Evolutionary conservation across 2,888 invertebrate species (phyloP).

Genomic region (Operophtera brumata): DNA sequence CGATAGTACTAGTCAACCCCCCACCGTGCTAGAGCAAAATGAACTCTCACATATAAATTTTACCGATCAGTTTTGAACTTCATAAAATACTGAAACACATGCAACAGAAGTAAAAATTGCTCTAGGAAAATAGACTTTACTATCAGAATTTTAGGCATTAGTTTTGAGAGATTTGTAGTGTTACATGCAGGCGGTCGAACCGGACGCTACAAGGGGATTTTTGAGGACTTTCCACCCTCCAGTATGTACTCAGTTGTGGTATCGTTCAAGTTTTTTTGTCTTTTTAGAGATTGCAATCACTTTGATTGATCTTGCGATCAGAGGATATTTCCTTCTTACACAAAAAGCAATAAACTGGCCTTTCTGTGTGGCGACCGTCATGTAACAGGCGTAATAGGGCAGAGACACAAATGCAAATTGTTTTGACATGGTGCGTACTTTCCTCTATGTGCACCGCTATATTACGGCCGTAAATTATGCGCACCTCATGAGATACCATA

Average conservation of each 20-base stretch:
- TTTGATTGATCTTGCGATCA: conserved; percentile 17
- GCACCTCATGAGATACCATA: too few relatives aligned
- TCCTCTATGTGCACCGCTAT: too few relatives aligned
- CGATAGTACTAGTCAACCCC: conserved; percentile 14
- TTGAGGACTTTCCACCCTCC: conserved; percentile 35
- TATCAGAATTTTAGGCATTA: neutral
- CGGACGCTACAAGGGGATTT: conserved; percentile 47
- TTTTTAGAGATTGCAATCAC: conserved; percentile 20
- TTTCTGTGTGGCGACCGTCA: too few relatives aligned
- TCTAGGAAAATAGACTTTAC: conserved; percentile 10
- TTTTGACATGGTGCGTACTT: too few relatives aligned
- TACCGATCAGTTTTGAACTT: neutral
- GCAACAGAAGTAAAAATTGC: neutral
- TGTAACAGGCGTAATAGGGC: too few relatives aligned
- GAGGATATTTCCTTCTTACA: neutral
- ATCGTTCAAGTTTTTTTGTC: conserved; percentile 15
- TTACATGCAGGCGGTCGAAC: conserved; percentile 38
- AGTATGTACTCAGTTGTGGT: conserved; percentile 26
- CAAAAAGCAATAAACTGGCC: neutral
- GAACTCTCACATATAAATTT: conserved; percentile 7
- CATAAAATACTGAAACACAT: neutral
- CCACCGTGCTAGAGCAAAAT: conserved; percentile 1
- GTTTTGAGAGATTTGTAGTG: neutral
- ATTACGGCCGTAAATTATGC: too few relatives aligned
- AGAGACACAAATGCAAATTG: too few relatives aligned